Conservation (phyloP, 1,140 invertebrate genomes). For the Bombus balteatus region DNA sequence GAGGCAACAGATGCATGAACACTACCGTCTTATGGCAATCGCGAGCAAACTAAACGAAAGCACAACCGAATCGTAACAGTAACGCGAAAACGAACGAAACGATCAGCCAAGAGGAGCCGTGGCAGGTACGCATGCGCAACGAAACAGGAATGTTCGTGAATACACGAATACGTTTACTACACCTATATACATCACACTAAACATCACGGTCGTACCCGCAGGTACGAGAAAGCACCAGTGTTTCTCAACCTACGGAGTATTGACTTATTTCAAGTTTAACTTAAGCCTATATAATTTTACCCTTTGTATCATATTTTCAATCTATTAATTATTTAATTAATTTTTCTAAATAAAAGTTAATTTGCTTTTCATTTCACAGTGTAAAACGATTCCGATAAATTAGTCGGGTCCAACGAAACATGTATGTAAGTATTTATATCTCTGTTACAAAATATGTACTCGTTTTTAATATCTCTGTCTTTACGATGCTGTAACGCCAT, state of each 20-base stretch:
- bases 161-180: conserved; percentile 43
- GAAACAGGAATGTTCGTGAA: conserved; percentile 45
- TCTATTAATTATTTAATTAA: not conserved
- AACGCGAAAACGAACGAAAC: conserved; percentile 63
- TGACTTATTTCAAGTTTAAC: not conserved
- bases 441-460: conserved; percentile 37
- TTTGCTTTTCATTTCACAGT: not conserved
- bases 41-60: conserved; percentile 49
- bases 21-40: conserved; percentile 38
- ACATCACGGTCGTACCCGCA: conserved; percentile 63
- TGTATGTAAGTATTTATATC: not conserved
- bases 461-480: not conserved
- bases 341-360: not conserved
- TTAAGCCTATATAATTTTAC: not conserved
- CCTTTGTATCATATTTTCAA: not conserved
- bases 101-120: conserved; percentile 52
- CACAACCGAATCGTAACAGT: conserved; percentile 43
- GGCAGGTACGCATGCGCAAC: conserved; percentile 65
- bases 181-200: conserved; percentile 47
- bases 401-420: not conserved
- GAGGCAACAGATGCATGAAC: not conserved
- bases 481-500: conserved; percentile 23
- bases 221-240: conserved; percentile 74
- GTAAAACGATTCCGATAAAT: not conserved
- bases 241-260: conserved; percentile 59